A percentile compares a stretch with the other conserved stretches of the same genome.
Conservation (phyloP, 2,888 invertebrate species). For the Boloria selene region DNA sequence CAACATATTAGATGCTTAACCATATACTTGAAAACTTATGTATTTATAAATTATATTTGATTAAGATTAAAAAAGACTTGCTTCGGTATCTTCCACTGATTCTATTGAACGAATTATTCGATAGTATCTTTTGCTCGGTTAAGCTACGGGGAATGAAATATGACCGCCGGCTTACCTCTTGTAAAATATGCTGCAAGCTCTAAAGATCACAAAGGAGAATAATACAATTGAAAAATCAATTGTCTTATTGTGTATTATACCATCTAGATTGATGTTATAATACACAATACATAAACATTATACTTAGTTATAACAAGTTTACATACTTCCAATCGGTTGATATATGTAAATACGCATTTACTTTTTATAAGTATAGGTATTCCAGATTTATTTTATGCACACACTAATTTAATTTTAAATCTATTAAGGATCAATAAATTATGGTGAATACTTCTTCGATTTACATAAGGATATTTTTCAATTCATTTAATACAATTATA, state of each 20-base stretch:
- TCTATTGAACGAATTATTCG: conserved; percentile 66
- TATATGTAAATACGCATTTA: too few species aligned
- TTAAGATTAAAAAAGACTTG: conserved; percentile 61
- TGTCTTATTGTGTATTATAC: not conserved
- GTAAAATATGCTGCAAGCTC: conserved; percentile 47
- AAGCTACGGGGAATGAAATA: conserved; percentile 70
- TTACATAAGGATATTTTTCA: too few species aligned
- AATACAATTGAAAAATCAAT: conserved; percentile 21
- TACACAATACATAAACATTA: not conserved
- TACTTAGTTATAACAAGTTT: too few species aligned
- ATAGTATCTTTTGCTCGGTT: conserved; percentile 65
- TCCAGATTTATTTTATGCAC: too few species aligned
- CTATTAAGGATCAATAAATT: too few species aligned
- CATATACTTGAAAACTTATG: conserved; percentile 48
- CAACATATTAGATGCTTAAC: too few species aligned
- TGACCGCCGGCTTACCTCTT: conserved; percentile 56
- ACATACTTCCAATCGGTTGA: not conserved
- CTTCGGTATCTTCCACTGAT: conserved; percentile 60
- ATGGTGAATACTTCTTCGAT: too few species aligned
- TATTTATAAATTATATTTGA: conserved; percentile 46
- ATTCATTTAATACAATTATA: too few species aligned
- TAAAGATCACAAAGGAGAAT: conserved; percentile 16
- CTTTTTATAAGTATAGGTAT: too few species aligned
- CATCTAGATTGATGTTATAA: not conserved
- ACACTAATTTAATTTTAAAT: too few species aligned